Conservation (phyloP, 2,113 vertebrate genomes). For the Hippocampus mohnikei region DNA sequence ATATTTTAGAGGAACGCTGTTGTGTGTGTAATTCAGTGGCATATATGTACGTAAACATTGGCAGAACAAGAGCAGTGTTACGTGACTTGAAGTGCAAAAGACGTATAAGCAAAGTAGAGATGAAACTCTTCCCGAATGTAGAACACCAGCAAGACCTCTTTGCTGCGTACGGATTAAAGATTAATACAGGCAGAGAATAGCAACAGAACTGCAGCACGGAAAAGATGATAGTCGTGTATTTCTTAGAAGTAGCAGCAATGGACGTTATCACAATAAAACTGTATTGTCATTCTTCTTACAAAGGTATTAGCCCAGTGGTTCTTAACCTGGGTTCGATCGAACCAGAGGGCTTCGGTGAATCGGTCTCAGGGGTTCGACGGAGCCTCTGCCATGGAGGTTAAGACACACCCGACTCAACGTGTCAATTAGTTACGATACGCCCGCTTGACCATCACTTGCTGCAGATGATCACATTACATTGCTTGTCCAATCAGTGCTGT, state of each 20-base stretch:
- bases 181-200: conserved; percentile 17
- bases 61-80: neutral
- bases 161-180: conserved; percentile 18
- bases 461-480: no score
- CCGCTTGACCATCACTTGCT: no score
- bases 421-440: no score
- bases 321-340: no score
- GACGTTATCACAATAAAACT: conserved; percentile 51
- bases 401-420: no score
- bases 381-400: no score
- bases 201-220: conserved; percentile 1
- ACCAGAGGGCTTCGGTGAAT: no score
- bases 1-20: neutral
- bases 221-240: neutral
- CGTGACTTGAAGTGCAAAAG: neutral
- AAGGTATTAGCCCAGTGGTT: conserved; percentile 13
- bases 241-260: conserved; percentile 16
- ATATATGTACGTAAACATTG: neutral
- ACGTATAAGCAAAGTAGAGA: neutral
- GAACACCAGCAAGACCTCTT: conserved; percentile 26
- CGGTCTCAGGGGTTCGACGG: no score
- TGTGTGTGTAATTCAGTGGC: neutral
- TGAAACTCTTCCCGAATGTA: neutral
- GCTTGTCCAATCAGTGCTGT: no score
- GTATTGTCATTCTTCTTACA: conserved; percentile 38